A percentile compares a stretch with the other conserved stretches of the same genome.
Conservation (phyloP, 2,797 vertebrate species). For the Rhinophrynus dorsalis region DNA sequence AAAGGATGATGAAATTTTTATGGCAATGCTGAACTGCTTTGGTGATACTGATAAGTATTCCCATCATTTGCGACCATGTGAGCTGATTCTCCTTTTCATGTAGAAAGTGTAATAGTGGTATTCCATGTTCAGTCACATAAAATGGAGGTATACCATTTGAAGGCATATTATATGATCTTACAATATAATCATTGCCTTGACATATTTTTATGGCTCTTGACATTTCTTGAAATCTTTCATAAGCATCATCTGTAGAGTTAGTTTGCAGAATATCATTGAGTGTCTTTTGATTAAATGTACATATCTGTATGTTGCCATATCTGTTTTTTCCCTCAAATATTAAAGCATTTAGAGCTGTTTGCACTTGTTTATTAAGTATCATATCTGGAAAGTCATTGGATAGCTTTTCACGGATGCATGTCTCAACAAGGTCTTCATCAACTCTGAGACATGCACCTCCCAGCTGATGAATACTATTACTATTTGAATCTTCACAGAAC, state of each 20-base stretch:
- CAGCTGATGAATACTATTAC: not conserved
- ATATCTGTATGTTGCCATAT: not conserved
- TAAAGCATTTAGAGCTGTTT: not conserved
- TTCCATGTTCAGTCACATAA: constrained; percentile 20
- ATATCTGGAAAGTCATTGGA: constrained; percentile 22
- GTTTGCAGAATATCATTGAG: constrained; percentile 37
- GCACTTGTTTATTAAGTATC: constrained; percentile 5
- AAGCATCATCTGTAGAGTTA: constrained; percentile 20
- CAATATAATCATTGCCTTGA: constrained; percentile 28
- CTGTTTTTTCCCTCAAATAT: not conserved
- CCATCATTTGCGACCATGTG: constrained; percentile 1
- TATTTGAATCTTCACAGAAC: not conserved
- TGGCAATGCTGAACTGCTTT: constrained; percentile 23
- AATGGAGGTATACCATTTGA: not conserved
- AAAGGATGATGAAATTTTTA: constrained; percentile 12
- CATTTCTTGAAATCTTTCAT: constrained; percentile 34
- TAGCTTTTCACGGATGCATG: constrained; percentile 17
- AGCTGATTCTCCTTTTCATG: constrained; percentile 33
- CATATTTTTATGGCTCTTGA: constrained; percentile 8
- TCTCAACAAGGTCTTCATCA: constrained; percentile 4
- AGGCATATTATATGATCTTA: constrained; percentile 2
- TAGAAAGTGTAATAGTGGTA: constrained; percentile 13
- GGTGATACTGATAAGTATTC: constrained; percentile 19
- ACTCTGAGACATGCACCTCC: constrained; percentile 15
- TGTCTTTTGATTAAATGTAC: constrained; percentile 18